These are phyloP conservation scores for Malacoctenus gilli DNA, from an alignment of 2,797 vertebrate species.

Conservation along the genomic window DNA sequence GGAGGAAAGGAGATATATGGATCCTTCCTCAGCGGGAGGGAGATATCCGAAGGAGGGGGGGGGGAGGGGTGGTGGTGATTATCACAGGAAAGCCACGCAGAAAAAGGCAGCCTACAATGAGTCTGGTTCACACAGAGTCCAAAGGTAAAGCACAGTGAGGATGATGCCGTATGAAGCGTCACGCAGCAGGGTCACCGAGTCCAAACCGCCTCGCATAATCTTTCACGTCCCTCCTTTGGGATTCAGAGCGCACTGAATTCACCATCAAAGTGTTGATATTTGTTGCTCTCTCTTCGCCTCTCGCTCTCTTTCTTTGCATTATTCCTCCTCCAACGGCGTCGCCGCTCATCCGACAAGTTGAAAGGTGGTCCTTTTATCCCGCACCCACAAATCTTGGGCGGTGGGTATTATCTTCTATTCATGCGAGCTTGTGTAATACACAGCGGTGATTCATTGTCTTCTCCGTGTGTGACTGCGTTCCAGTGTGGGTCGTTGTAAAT, in stretches of 20 bases:
- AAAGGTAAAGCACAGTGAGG: constrained; percentile 54
- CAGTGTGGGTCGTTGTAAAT: constrained; percentile 46
- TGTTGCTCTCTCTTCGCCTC: constrained; percentile 24
- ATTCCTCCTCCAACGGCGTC: constrained; percentile 16
- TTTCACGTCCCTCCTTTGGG: constrained; percentile 20
- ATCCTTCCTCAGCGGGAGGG: constrained; percentile 8
- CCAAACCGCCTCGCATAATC: constrained; percentile 42
- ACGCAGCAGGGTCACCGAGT: constrained; percentile 22
- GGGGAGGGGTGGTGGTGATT: constrained; percentile 7
- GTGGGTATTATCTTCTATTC: constrained; percentile 48
- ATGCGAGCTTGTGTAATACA: constrained; percentile 29
- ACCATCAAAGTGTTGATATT: constrained; percentile 37
- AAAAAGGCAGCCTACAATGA: constrained; percentile 14
- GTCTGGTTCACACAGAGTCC: constrained; percentile 59
- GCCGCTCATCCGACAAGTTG: constrained; percentile 28
- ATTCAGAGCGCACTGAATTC: constrained; percentile 27
- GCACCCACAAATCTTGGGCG: constrained; percentile 37
- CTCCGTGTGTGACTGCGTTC: constrained; percentile 46
- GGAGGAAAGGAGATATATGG: background rate
- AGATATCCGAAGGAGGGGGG: background rate
- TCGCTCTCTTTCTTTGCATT: constrained; percentile 33
- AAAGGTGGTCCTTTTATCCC: constrained; percentile 46
- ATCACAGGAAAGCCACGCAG: constrained; percentile 1
- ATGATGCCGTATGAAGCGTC: constrained; percentile 24
- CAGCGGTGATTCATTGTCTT: constrained; percentile 42